Evolutionary conservation across 2,797 vertebrate genomes (phyloP), one percentile per base, ranked within the genome.

Genomic region (Xiphophorus birchmanni): DNA sequence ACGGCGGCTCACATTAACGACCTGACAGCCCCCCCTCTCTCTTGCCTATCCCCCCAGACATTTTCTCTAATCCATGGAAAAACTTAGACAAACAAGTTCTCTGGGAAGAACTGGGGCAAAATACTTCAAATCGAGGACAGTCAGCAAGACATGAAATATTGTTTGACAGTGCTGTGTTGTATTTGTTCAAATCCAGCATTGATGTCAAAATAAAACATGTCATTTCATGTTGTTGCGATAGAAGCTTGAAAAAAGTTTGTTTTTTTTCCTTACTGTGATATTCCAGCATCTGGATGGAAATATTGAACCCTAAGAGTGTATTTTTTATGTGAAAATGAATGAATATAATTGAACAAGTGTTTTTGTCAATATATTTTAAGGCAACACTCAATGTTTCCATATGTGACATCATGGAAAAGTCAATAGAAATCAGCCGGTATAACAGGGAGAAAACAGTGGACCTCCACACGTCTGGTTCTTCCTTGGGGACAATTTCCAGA

Each of bases 1-100:
- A 80, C 77, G 87, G 86, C 77, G 84, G 87, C 77, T 91, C 88
- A 85, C 84, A 81, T 89, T 75, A 84, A 88, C 82, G 73, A 74
- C 6, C 79, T 42, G 77, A 79, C 73, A 78, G 65, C 4, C 9
- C 18, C 18, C 10, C 15, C 5, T 40, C 35, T 4, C 29, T 6
- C 29, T 15, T 40, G 32, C 2, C 2, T 18, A 18, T 47, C 67
- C 86, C 86, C 87, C 73, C 71, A 29, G 44, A 85, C 85, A 83
- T 82, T 87, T 10, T 75, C 76, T 86, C 73, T 75, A 82, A 82
- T 84, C 80, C 60, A 65, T 1, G 50, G 77, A 83, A 87, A 90
- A 84, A 82, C 29, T 74, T 73, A 26, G 76, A 80, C 47, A 58
- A 48, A 23, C 72, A 54, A 56, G 71, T 86, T 87, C 86, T 84